Percentiles rank a stretch among this genome's conserved stretches.
phyloP scores from a whole-genome alignment of 2,888 invertebrate genomes.

The Drosophila barbarae region DNA sequence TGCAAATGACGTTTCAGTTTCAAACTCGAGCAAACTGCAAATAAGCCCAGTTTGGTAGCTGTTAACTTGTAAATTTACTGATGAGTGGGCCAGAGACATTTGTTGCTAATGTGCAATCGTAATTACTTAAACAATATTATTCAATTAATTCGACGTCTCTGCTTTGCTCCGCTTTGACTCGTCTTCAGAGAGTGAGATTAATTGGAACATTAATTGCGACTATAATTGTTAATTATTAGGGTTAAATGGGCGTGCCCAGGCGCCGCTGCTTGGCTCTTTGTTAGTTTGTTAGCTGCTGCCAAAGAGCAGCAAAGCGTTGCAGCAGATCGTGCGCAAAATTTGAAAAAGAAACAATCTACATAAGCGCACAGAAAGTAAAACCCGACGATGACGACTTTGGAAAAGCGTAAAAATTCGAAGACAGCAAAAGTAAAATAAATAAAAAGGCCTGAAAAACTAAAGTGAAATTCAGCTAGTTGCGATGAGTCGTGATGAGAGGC shows the following conservation, averaged over 20 bases:
- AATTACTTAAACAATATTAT: background rate
- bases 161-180: conserved; percentile 3
- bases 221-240: conserved; percentile 58
- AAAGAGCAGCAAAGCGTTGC: conserved; percentile 65
- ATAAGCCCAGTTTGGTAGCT: conserved; percentile 19
- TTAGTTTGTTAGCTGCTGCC: conserved; percentile 31
- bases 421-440: conserved; percentile 65
- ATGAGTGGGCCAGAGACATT: conserved; percentile 27
- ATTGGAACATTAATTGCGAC: conserved; percentile 44
- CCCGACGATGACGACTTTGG: conserved; percentile 62
- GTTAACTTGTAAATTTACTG: conserved; percentile 26
- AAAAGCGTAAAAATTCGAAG: conserved; percentile 65
- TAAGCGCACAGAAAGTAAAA: conserved; percentile 65
- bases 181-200: conserved; percentile 50
- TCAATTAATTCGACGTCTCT: conserved; percentile 23
- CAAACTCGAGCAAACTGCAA: conserved; percentile 36
- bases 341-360: conserved; percentile 53
- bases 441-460: conserved; percentile 68
- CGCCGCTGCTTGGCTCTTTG: conserved; percentile 22
- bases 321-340: conserved; percentile 75
- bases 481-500: conserved; percentile 29
- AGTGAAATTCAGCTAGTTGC: conserved; percentile 63
- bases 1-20: conserved; percentile 39
- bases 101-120: conserved; percentile 9
- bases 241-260: conserved; percentile 58